Base-by-base conservation (phyloP, 2,888 invertebrate genomes). In the Drosophila dives region DNA sequence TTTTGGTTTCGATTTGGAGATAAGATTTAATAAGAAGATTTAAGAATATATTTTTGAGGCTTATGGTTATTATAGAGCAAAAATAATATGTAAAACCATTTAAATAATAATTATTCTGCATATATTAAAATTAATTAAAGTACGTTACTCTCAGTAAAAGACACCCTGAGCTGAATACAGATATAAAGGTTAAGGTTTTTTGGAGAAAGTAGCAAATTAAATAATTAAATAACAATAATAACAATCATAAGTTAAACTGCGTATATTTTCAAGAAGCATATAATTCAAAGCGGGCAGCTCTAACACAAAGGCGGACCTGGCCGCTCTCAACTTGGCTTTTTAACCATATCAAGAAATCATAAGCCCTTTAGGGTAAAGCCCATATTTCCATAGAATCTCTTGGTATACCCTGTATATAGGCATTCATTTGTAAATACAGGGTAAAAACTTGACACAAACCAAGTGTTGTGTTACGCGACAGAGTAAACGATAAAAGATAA, bases 391-490 rank as follows among this genome's bases (percentile, higher is more conserved):
- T 8, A 2, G 20, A 10, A 23, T 10, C 26, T 29, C 1, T 32
- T 17, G 11, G 29, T n/a, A 59, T 64, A 36, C 34, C 34, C 61
- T 61, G 3, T 29, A 15, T 32, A 2, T 11, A 23, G 3, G 1
- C 6, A 33, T 38, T n/a, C 3, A 15, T n/a, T 34, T 17, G 15
- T 51, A 20, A 11, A 2, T 32, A 42, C 42, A 60, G 58, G 38
- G 77, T 56, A 32, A 56, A 62, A 63, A 64, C 62, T 60, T 54
- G 55, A 66, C 56, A 63, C 55, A 51, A 55, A 56, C 32, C 75
- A 74, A 80, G 80, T 64, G 80, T 49, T 75, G 71, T 71, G 65
- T 60, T 54, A 61, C 7, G 15, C 62, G 80, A 75, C 75, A 66
- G 56, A 34, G 48, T 36, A 12, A 65, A 38, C 59, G 64, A 67